These are phyloP conservation scores for Hoplias malabaricus DNA, from an alignment of 2,113 vertebrate species.

Conservation along the genomic window DNA sequence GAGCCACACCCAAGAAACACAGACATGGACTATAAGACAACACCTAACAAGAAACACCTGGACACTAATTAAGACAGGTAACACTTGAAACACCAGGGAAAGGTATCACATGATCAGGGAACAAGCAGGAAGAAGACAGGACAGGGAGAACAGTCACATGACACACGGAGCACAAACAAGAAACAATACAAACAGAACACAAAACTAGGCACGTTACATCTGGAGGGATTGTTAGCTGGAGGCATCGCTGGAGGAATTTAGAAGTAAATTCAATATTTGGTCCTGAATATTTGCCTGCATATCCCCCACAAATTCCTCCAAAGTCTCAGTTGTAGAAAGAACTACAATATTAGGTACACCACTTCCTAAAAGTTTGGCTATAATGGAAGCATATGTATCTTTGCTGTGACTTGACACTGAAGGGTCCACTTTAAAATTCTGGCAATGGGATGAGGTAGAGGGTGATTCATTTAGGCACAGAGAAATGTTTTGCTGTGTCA, in stretches of 20 bases:
- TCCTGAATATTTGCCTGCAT: not conserved
- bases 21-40: no score
- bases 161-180: no score
- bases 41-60: no score
- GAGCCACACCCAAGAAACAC: no score
- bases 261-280: not conserved
- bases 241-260: no score
- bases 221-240: not conserved
- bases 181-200: no score
- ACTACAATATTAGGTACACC: not conserved
- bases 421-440: not conserved
- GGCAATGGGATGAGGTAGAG: not conserved
- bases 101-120: no score
- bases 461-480: not conserved
- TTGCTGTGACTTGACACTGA: not conserved
- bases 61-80: no score
- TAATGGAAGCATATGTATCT: not conserved
- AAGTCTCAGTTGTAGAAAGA: not conserved
- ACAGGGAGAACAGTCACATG: no score
- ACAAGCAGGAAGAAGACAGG: no score
- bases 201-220: no score
- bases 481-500: not conserved
- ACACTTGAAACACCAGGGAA: no score
- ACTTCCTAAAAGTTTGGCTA: constrained; percentile 4
- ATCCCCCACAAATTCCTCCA: not conserved